Evolutionary conservation across 2,888 invertebrate species (phyloP).

Genomic region (Antheraea yamamai): DNA sequence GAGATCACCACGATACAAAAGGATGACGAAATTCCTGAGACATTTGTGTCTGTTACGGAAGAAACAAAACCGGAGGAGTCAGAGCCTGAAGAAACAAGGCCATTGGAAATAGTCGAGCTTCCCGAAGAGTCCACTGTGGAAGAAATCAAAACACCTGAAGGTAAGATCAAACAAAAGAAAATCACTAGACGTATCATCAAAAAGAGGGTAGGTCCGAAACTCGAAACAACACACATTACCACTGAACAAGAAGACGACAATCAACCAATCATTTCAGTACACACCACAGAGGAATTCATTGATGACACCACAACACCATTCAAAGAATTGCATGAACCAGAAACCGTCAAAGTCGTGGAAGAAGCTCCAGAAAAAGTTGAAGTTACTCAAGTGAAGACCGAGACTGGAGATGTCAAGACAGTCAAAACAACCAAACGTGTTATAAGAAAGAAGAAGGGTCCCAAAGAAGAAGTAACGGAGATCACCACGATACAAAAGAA

Average conservation of each 20-base stretch:
- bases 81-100: constrained; percentile 17
- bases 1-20: constrained; percentile 32
- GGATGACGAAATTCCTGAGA: constrained; percentile 28
- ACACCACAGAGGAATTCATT: too few species aligned
- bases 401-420: constrained; percentile 40
- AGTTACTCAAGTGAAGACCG: too few species aligned
- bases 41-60: constrained; percentile 25
- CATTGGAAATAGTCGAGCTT: constrained; percentile 33
- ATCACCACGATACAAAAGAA: constrained; percentile 44
- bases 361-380: constrained; percentile 34
- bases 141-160: constrained; percentile 51
- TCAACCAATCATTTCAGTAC: too few species aligned
- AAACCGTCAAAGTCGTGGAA: constrained; percentile 41
- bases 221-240: too few species aligned
- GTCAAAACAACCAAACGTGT: constrained; percentile 44
- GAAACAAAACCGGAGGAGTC: constrained; percentile 20
- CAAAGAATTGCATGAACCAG: constrained; percentile 33
- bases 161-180: constrained; percentile 33
- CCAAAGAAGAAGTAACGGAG: constrained; percentile 35
- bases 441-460: constrained; percentile 50
- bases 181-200: neutral
- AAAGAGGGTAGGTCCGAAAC: too few species aligned
- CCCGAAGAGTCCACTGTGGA: constrained; percentile 48
- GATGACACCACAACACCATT: constrained; percentile 10
- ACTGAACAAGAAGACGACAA: too few species aligned